Base-by-base conservation (phyloP, 2,113 vertebrate genomes). In the Notiomystis cincta region DNA sequence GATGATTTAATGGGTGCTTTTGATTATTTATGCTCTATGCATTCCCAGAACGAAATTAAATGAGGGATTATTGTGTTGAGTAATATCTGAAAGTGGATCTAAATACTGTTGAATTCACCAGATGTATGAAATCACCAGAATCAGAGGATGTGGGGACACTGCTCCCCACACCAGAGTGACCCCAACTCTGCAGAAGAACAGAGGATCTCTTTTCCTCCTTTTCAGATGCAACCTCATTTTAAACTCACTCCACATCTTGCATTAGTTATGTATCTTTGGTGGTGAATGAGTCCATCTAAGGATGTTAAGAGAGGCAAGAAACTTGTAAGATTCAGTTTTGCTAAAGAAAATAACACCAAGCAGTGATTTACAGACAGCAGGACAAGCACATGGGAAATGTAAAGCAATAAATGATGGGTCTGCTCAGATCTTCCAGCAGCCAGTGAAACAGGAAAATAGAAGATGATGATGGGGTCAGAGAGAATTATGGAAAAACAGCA, bases 1-100 rank as follows among this genome's bases (percentile, higher is more conserved):
- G 50, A 62, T 90, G 82, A 91, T 93, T 95, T 90, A 95, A 91
- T 85, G 73, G 89, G 70, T 56, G 77, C 85, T 91, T 91, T 76
- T 69, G 60, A 61, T 85, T 89, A 84, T 90, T 96, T 88, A 87
- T 93, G 81, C 66, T 80, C 50, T 25, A 3, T 66, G 70, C 35
- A 40, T 78, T 92, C 54, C 72, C 72, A 92, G 71, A 33, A 47
- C 16, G 2, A 85, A 93, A 90, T 75, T 53, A 86, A 92, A 88
- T 13, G 72, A 81, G 35, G 21, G 27, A 70, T 73, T 15, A 11
- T 80, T 66, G 58, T 77, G 67, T 70, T 8, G 19, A 24, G 62
- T 66, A 70, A 45, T 66, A 51, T 40, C 54, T 95, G 82, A 89
- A 92, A 83, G 19, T 17, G 35, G 44, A 81, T 77, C 50, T 82